Conservation (phyloP, 2,888 invertebrate species). For the Allacma fusca region DNA sequence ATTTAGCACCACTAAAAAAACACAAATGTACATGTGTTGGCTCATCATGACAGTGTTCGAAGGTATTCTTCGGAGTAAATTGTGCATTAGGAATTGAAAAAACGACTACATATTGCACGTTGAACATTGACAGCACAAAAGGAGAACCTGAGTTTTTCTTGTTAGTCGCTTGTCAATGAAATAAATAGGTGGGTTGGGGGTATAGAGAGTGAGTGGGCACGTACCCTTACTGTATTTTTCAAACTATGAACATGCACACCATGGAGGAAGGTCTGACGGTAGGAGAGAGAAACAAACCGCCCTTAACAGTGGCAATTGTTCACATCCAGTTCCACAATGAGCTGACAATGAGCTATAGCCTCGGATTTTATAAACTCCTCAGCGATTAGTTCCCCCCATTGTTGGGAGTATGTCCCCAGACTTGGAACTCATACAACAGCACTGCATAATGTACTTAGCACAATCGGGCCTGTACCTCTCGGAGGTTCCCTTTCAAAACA, state of each 20-base stretch:
- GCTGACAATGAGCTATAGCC: slow-evolving; percentile 44
- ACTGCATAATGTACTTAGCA: background rate
- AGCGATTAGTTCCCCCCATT: background rate
- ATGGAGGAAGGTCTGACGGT: slow-evolving; percentile 26
- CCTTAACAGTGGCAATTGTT: slow-evolving; percentile 60
- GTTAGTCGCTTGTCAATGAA: slow-evolving; percentile 45
- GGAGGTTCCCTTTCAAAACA: background rate
- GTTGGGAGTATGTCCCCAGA: background rate
- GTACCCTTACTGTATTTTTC: slow-evolving; percentile 49
- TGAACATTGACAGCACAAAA: background rate
- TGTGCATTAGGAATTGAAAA: background rate
- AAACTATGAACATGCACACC: background rate
- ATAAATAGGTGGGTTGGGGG: slow-evolving; percentile 28
- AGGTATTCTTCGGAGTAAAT: slow-evolving; percentile 9
- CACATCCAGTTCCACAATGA: slow-evolving; percentile 52
- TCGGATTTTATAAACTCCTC: slow-evolving; percentile 11
- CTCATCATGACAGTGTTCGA: background rate
- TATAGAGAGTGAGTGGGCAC: slow-evolving; percentile 46
- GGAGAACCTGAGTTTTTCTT: slow-evolving; percentile 15
- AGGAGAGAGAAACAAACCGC: slow-evolving; percentile 60
- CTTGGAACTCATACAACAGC: background rate
- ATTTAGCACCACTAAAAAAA: background rate
- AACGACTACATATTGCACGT: background rate
- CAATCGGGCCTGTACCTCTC: background rate
- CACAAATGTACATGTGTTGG: background rate